Evolutionary conservation across 2,797 vertebrate species (phyloP), one percentile per base, ranked within the genome.

Genomic region (Esox masquinongy): DNA sequence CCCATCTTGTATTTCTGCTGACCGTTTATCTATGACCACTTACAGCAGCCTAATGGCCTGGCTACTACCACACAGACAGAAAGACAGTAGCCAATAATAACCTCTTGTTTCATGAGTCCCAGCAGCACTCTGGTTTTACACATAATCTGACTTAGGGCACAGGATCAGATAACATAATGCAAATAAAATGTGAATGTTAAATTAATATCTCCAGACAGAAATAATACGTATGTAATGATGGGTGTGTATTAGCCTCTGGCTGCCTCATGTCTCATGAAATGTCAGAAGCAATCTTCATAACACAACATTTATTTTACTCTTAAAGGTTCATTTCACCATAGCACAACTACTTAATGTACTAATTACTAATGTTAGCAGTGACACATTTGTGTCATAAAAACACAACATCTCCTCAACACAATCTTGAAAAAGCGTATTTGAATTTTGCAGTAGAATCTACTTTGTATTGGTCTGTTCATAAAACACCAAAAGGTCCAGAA

Each of bases 1-100:
- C 34, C 56, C 79, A 31, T 84, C 82, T 91, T 85, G 83, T 80
- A 59, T 92, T 92, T 91, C 84, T 91, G 91, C 90, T 93, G 90
- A 93, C 77, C 82, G 78, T 88, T 86, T 83, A 88, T 79, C 64
- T 29, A 29, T 43, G 70, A 72, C 81, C 91, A 91, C 90, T 91
- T 91, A 91, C 77, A 83, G 83, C 80, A 83, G 85, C 81, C 36
- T 93, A 91, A 91, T 91, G 86, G 88, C 79, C 82, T 68, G 2
- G 34, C 56, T 22, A n/a, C 66, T 1, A 22, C 12, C 36, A 5
- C 36, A 4, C 17, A 22, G 1, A 43, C 34, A 22, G 34, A 19
- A 9, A 39, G 34, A 36, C 17, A 68, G 6, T 2, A 56, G 7
- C 36, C 26, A 36, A 66, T 31, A 16, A 19, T 7, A 66, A 34